Base-by-base conservation (phyloP, 2,888 invertebrate species). In the Amblyjoppa proteus region DNA sequence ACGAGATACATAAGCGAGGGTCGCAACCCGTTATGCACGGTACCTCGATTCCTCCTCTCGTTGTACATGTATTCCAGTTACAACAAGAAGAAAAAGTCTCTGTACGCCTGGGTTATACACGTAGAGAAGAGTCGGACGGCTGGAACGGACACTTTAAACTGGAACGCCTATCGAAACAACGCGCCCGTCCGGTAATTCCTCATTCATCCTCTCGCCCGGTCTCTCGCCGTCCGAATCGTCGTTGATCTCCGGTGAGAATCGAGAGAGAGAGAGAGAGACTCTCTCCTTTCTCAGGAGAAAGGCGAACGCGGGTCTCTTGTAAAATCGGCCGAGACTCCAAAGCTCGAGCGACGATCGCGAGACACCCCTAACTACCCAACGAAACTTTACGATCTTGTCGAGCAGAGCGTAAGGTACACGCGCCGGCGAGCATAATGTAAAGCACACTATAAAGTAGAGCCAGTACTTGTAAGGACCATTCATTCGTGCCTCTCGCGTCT, bases 361-460 rank as follows among this genome's bases (percentile, higher is more conserved):
- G 76, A 83, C 85, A 80, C 85, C 80, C 80, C 61, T 69, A 38
- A 74, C 76, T 77, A 79, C 80, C 73, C 53, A 34, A 66, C 68
- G 53, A 80, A 80, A 85, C 76, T 85, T 85, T 85, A 85, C 80
- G 85, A 85, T 85, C 85, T 58, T 85, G 85, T 85, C 73, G 80
- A 61, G 77, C 49, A 73, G 58, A 28, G 31, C 31, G 31, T 45
- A 41, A 13, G 61, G 74, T 71, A 31, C 53, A 51, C 51, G 66
- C 70, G 74, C 75, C 31, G 75, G 41, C 34, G 5, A 82, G 79
- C 79, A 41, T 58, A 73, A 64, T 25, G 77, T 69, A 51, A 79
- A 79, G 74, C 80, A 81, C 70, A 75, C 85, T 79, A 85, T 85
- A 85, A 85, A 85, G 69, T 75, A 82, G 83, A 76, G 82, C 71